Base-by-base conservation (phyloP, 2,797 vertebrate genomes). In the Lutjanus campechanus region DNA sequence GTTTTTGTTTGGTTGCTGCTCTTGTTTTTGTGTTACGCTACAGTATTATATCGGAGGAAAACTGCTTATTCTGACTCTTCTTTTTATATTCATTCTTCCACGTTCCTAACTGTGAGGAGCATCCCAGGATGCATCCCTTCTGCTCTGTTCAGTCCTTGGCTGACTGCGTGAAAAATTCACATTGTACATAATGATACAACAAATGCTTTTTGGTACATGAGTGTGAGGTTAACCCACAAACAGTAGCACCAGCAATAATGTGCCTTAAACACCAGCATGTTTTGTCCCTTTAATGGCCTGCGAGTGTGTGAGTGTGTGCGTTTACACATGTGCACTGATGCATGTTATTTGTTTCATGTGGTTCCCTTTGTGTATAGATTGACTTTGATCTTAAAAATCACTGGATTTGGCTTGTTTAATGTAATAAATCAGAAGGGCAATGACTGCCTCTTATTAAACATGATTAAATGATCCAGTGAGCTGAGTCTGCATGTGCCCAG, bases 401-500 rank as follows among this genome's bases (percentile, higher is more conserved):
- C 77, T 89, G 81, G 81, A 89, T 92, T 90, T 90, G 83, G 79
- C 88, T 90, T 86, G 85, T 91, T 92, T 92, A 92, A 91, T 92
- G 90, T 78, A 87, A 93, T 94, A 91, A 91, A 95, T 94, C 92
- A 93, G 88, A 87, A 80, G 76, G 79, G 80, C 93, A 93, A 94
- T 88, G 88, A 91, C 89, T 91, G 86, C 74, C 85, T 90, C 91
- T 93, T 93, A 95, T 95, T 95, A 95, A 94, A 93, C 90, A 93
- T 92, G 92, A 95, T 95, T 94, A 95, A 96, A 95, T 91, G 91
- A 95, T 93, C 92, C 92, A 93, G 86, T 94, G 91, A 93, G 89
- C 93, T 92, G 90, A 91, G 91, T 92, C 92, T 82, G 79, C 78
- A 83, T 87, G 86, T 85, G 83, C 86, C 87, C 89, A 75, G 77